phyloP scores from a whole-genome alignment of 1,140 invertebrate genomes.

The Phocides pigmalion region DNA sequence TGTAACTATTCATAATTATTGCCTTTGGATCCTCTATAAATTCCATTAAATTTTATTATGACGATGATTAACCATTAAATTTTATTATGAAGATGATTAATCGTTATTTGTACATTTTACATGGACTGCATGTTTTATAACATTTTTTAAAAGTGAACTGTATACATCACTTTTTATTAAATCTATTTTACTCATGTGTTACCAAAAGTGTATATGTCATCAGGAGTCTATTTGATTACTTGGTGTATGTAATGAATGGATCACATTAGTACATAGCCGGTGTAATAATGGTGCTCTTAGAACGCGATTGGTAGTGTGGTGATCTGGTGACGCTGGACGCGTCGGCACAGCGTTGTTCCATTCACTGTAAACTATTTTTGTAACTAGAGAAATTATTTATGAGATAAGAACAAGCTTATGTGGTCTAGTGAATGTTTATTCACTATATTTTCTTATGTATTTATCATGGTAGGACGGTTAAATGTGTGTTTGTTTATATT shows the following conservation, averaged over 20 bases:
- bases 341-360: slow-evolving; percentile 50
- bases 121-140: no score
- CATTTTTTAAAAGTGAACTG: no score
- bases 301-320: slow-evolving; percentile 28
- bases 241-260: slow-evolving; percentile 69
- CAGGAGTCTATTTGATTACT: neutral
- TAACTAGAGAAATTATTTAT: slow-evolving; percentile 84
- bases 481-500: slow-evolving; percentile 79
- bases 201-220: neutral
- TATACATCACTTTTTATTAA: no score
- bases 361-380: slow-evolving; percentile 81
- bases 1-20: no score
- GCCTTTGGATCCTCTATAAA: no score
- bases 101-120: no score
- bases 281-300: slow-evolving; percentile 69
- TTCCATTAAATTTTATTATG: no score
- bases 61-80: no score
- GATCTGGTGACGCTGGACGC: slow-evolving; percentile 2
- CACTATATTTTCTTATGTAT: slow-evolving; percentile 83
- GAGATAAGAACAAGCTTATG: slow-evolving; percentile 78
- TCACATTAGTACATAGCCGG: slow-evolving; percentile 61
- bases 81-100: no score
- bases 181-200: neutral
- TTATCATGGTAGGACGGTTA: slow-evolving; percentile 78
- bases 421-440: slow-evolving; percentile 72